phyloP scores from a whole-genome alignment of 2,797 vertebrate species.

The Pachyuromys duprasi region DNA sequence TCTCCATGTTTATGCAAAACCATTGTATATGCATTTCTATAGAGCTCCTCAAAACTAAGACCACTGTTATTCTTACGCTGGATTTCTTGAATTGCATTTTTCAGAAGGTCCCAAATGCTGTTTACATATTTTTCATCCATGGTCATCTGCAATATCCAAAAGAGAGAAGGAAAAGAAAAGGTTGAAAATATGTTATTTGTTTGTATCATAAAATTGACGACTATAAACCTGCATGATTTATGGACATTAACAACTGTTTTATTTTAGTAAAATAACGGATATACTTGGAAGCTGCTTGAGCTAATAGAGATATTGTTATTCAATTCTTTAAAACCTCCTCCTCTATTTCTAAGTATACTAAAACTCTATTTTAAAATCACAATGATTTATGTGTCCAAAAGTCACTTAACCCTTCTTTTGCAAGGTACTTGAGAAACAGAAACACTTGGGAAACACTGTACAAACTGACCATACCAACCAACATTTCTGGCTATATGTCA shows the following conservation, averaged over 20 bases:
- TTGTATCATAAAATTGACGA: conserved; percentile 37
- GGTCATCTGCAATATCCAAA: conserved; percentile 93
- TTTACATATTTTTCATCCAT: conserved; percentile 99
- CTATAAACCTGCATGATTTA: conserved; percentile 54
- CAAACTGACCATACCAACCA: not conserved
- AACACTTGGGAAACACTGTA: not conserved
- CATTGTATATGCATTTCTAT: conserved; percentile 99
- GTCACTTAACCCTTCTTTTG: not conserved
- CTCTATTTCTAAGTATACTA: conserved; percentile 47
- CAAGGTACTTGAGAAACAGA: conserved; percentile 13
- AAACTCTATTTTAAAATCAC: conserved; percentile 48
- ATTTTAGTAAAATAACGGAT: conserved; percentile 56
- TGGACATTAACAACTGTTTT: conserved; percentile 36
- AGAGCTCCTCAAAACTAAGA: conserved; percentile 99
- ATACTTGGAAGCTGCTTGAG: conserved; percentile 36
- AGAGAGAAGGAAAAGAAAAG: conserved; percentile 62
- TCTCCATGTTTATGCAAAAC: conserved; percentile 99
- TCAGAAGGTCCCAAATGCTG: conserved; percentile 99
- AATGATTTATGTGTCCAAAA: not conserved
- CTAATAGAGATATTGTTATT: conserved; percentile 21
- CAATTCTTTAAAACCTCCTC: not conserved
- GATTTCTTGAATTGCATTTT: conserved; percentile 99
- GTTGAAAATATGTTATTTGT: conserved; percentile 75
- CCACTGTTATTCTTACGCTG: conserved; percentile 99
- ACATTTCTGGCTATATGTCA: not conserved